Percentiles rank a stretch among this genome's conserved stretches.
These are phyloP conservation scores for Cryptosula pallasiana DNA, from an alignment of 2,888 invertebrate genomes.

Conservation along the genomic window DNA sequence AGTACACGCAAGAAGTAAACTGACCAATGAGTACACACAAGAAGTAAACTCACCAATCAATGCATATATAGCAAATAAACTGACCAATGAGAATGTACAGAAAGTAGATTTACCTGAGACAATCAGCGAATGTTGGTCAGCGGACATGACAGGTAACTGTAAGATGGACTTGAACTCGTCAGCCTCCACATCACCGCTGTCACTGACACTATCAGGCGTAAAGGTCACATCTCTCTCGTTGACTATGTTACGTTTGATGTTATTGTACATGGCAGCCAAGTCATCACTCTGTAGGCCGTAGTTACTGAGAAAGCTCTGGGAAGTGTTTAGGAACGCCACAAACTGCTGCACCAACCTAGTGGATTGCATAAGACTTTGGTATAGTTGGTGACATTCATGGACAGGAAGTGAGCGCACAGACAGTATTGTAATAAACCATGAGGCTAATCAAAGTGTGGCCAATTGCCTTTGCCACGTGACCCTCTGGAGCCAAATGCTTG, in stretches of 20 bases:
- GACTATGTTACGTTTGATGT: background rate
- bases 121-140: background rate
- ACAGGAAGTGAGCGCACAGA: no score
- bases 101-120: background rate
- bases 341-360: background rate
- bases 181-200: background rate
- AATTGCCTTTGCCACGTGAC: no score
- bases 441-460: no score
- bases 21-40: no score
- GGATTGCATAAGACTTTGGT: background rate
- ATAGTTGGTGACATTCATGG: no score
- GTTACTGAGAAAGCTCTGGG: background rate
- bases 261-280: background rate
- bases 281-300: background rate
- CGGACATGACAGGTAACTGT: background rate
- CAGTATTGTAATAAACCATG: no score
- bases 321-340: background rate
- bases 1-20: no score
- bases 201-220: background rate
- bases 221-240: constrained; percentile 5
- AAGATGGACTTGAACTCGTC: background rate
- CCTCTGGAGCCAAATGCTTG: no score
- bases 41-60: no score
- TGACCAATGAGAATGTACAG: no score
- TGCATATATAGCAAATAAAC: no score